Evolutionary conservation across 2,113 vertebrate genomes (phyloP).

Genomic region (Proteles cristata): DNA sequence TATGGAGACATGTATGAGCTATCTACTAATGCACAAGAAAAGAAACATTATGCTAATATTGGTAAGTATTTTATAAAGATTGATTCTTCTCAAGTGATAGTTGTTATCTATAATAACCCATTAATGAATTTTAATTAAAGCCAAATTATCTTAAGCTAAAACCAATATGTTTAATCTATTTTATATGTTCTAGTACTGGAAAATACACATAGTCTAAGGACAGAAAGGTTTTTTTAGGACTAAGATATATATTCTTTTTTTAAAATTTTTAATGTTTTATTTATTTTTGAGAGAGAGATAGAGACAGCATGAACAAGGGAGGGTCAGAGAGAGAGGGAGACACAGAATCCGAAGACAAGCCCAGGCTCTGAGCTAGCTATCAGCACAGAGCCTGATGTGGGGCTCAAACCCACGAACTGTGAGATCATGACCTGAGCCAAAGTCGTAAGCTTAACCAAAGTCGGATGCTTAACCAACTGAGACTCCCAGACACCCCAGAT

Average conservation of each 20-base stretch:
- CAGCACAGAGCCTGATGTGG: too few species aligned
- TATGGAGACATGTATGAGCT: conserved; percentile 93
- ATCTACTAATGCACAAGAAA: conserved; percentile 89
- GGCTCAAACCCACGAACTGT: too few species aligned
- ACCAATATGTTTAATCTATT: background rate
- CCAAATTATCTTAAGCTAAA: conserved; percentile 46
- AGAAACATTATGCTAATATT: conserved; percentile 89
- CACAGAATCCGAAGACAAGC: too few species aligned
- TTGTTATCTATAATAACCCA: conserved; percentile 3
- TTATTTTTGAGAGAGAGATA: too few species aligned
- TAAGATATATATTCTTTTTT: background rate
- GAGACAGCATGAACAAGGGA: too few species aligned
- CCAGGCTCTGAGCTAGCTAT: too few species aligned
- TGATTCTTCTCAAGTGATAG: conserved; percentile 28
- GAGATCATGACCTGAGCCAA: too few species aligned
- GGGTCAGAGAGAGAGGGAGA: too few species aligned
- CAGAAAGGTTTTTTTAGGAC: background rate
- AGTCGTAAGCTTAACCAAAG: too few species aligned
- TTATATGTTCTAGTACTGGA: background rate
- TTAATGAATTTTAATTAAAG: conserved; percentile 12
- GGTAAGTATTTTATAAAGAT: conserved; percentile 86
- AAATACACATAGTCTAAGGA: background rate
- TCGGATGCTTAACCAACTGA: too few species aligned
- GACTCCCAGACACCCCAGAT: background rate
- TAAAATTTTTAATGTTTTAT: too few species aligned